phyloP scores from a whole-genome alignment of 1,140 invertebrate species.

The Caenorhabditis inopinata region DNA sequence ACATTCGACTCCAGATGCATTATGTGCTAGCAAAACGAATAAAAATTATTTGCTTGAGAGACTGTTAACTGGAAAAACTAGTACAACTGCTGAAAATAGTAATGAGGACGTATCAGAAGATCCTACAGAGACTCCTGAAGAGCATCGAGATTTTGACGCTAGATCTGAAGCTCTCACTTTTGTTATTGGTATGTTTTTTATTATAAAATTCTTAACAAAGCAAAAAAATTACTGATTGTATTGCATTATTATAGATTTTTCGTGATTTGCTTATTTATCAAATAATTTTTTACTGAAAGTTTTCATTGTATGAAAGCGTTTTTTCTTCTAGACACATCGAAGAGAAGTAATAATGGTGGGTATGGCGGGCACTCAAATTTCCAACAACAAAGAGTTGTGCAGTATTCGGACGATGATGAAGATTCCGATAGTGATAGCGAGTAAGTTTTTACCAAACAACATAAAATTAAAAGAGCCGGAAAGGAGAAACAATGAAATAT shows the following conservation, averaged over 20 bases:
- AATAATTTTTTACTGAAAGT: background rate
- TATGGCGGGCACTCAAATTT: background rate
- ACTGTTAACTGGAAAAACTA: background rate
- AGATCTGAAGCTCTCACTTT: background rate
- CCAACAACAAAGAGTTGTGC: background rate
- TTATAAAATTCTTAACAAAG: too few relatives aligned
- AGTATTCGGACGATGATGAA: slow-evolving; percentile 10
- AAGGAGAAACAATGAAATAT: too few relatives aligned
- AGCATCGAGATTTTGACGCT: background rate
- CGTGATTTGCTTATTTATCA: background rate
- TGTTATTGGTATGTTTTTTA: slow-evolving; percentile 8
- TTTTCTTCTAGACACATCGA: background rate
- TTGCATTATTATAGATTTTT: background rate
- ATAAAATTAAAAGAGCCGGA: too few relatives aligned
- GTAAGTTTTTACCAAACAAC: too few relatives aligned
- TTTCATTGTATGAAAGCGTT: background rate
- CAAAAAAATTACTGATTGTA: background rate
- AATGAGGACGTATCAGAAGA: background rate
- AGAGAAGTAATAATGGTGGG: background rate
- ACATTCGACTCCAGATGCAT: background rate
- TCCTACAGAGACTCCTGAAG: background rate
- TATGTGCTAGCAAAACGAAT: background rate
- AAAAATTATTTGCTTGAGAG: slow-evolving; percentile 12
- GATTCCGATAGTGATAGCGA: slow-evolving; percentile 24
- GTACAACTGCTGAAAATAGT: background rate